Conservation (phyloP, 2,797 vertebrate species). For the Tokudaia tokunoshimensis region DNA sequence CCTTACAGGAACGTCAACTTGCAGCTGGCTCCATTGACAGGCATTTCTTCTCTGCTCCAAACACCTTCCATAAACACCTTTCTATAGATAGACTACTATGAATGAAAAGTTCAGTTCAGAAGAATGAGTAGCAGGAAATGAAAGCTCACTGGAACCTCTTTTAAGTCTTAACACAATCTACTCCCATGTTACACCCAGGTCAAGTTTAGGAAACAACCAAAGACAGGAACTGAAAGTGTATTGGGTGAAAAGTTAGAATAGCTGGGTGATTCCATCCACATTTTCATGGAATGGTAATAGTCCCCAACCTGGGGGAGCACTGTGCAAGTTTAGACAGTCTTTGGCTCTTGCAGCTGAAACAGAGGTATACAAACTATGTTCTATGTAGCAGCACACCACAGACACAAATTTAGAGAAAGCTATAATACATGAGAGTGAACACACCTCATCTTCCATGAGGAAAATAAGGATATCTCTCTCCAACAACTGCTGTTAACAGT, state of each 20-base stretch:
- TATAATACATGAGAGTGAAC: neutral
- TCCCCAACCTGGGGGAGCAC: neutral
- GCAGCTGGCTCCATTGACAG: constrained; percentile 10
- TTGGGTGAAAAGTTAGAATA: constrained; percentile 24
- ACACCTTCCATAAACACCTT: constrained; percentile 26
- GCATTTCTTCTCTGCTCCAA: neutral
- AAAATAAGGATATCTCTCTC: constrained; percentile 29
- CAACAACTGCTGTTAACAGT: neutral
- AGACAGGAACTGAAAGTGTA: constrained; percentile 31
- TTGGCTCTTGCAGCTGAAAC: constrained; percentile 21
- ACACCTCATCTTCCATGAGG: constrained; percentile 27
- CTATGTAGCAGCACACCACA: neutral
- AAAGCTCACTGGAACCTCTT: constrained; percentile 27
- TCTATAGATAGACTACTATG: neutral
- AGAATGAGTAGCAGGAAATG: constrained; percentile 52
- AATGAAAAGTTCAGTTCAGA: constrained; percentile 33
- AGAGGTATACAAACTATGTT: neutral
- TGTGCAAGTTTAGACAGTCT: neutral
- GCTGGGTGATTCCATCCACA: neutral
- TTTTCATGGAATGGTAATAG: neutral
- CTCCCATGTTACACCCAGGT: neutral
- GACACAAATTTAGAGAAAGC: constrained; percentile 44
- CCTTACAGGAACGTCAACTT: constrained; percentile 20
- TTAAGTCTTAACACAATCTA: neutral
- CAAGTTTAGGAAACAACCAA: constrained; percentile 48